Base-by-base conservation (phyloP, 2,888 invertebrate species). In the Esperia sulphurella region DNA sequence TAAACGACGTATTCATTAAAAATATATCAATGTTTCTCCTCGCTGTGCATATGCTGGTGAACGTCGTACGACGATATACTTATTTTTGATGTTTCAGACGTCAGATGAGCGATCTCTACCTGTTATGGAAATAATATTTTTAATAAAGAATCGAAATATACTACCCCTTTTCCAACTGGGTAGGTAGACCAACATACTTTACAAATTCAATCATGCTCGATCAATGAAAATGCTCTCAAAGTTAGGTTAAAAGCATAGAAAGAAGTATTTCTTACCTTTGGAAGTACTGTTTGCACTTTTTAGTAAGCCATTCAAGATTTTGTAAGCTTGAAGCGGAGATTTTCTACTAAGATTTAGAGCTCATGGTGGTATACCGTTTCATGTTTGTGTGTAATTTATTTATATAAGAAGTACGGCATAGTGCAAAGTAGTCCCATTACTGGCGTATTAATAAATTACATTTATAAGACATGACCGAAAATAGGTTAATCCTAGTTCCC, bases 61-160 rank as follows among this genome's bases (percentile, higher is more conserved):
- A 86, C 75, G 63, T 86, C 87, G 50, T 86, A 87, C 5, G 79
- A 74, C 0, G 85, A 71, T 59, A 85, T 73, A 8, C 75, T 78
- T 43, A 89, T 78, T 49, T 75, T 79, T 28, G 84, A 78, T 0
- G 78, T 86, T 61, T 88, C 85, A 3, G 81, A 83, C 9, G 79
- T 63, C 12, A 88, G 74, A 51, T 85, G 87, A 0, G 73, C 69
- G 45, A 88, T 75, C 73, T 88, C 85, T 45, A 82, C 79, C 88
- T 88, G 85, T 38, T n/a, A 43, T n/a, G 13, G 14, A 43, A 48
- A 40, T 30, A 37, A 42, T 33, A 41, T 38, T n/a, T 42, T 37
- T 37, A 12, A 38, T 21, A 13, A 29, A 43, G 3, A 29, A 8
- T 10, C 7, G n/a, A 38, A 38, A 38, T n/a, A 38, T 12, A 21